These are phyloP conservation scores for Augochlorella aurata DNA, from an alignment of 2,888 invertebrate species.

Conservation along the genomic window DNA sequence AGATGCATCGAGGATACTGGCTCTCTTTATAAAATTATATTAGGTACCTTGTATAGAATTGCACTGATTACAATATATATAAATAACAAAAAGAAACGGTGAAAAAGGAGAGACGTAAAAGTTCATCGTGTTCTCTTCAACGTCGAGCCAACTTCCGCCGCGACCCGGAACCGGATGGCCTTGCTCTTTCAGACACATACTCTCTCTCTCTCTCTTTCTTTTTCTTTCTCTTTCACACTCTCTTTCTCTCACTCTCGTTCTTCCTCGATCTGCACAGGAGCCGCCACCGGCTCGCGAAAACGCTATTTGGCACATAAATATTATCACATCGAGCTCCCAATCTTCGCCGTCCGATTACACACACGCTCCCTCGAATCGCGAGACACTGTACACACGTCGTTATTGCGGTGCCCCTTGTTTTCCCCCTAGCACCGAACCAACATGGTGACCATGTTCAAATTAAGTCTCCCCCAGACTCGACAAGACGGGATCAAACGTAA, in stretches of 20 bases:
- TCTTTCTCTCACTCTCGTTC: neutral
- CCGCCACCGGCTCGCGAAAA: constrained; percentile 71
- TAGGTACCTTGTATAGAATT: constrained; percentile 81
- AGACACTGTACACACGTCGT: constrained; percentile 24
- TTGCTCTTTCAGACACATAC: constrained; percentile 8
- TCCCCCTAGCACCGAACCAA: constrained; percentile 10
- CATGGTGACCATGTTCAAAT: constrained; percentile 15
- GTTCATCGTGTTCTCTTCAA: constrained; percentile 62
- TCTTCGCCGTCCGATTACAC: constrained; percentile 63
- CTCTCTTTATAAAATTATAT: constrained; percentile 81
- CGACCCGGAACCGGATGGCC: constrained; percentile 67
- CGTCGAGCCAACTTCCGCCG: constrained; percentile 73
- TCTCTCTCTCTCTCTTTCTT: neutral
- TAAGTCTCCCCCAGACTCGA: constrained; percentile 33
- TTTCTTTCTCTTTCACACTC: neutral
- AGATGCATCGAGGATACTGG: constrained; percentile 80
- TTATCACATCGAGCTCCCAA: constrained; percentile 79
- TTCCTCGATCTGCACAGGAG: neutral
- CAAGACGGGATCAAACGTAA: constrained; percentile 57
- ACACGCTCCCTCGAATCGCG: constrained; percentile 35
- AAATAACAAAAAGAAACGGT: constrained; percentile 28
- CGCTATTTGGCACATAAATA: constrained; percentile 82
- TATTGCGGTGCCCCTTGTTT: constrained; percentile 12
- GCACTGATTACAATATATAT: constrained; percentile 78
- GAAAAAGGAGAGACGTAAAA: constrained; percentile 19